Evolutionary conservation across 2,113 vertebrate species (phyloP).

Genomic region (Brachypteracias leptosomus): DNA sequence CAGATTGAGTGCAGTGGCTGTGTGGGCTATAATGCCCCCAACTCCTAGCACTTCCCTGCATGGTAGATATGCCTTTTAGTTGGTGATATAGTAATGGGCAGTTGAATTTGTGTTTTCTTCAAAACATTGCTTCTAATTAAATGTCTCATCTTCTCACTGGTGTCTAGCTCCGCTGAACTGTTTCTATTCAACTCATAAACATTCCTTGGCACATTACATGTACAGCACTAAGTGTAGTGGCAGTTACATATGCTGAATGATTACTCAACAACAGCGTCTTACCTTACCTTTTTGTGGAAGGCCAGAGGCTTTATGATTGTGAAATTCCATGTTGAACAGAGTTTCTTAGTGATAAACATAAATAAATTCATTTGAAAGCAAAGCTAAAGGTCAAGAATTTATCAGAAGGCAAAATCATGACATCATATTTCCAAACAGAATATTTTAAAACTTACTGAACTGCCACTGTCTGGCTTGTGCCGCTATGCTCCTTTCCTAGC

Average conservation of each 20-base stretch:
- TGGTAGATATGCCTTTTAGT: background rate
- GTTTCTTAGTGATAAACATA: background rate
- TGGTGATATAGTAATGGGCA: background rate
- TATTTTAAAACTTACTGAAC: background rate
- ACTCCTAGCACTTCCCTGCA: background rate
- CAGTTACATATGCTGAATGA: background rate
- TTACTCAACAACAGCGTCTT: background rate
- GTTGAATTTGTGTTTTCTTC: background rate
- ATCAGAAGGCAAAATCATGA: background rate
- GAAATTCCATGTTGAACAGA: background rate
- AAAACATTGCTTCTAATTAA: background rate
- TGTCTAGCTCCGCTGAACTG: background rate
- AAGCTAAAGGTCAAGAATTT: background rate
- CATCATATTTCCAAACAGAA: background rate
- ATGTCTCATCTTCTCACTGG: background rate
- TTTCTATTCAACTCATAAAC: background rate
- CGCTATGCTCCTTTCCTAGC: fast-evolving
- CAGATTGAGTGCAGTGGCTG: background rate
- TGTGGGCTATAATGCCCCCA: background rate
- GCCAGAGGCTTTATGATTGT: background rate
- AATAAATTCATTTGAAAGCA: background rate
- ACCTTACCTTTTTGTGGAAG: background rate
- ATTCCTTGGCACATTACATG: background rate
- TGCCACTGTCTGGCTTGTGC: background rate
- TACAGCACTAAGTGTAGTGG: background rate